phyloP scores from a whole-genome alignment of 2,888 invertebrate species.

The Epicampocera succincta region DNA sequence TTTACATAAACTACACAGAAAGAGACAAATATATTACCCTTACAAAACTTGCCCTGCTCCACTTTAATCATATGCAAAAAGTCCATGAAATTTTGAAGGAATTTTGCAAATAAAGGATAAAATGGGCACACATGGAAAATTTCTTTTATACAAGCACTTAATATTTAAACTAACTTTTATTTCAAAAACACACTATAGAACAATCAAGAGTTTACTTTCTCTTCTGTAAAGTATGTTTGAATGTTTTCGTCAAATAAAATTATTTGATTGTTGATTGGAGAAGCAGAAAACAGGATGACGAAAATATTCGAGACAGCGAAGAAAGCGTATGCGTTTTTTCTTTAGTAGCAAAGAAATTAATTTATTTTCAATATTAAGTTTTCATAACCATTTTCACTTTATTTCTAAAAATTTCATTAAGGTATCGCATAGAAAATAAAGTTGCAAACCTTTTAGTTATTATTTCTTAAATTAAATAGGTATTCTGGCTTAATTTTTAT shows the following conservation, averaged over 20 bases:
- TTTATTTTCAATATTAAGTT: not conserved
- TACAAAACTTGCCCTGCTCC: constrained; percentile 49
- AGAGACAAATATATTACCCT: constrained; percentile 44
- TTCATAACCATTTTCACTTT: not conserved
- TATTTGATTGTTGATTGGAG: constrained; percentile 23
- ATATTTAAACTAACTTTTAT: no score
- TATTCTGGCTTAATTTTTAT: constrained; percentile 41
- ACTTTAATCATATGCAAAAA: constrained; percentile 60
- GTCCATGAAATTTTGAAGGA: constrained; percentile 41
- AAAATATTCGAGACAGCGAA: constrained; percentile 58
- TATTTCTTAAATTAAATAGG: constrained; percentile 11
- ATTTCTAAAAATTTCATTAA: not conserved
- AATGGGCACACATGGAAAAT: not conserved
- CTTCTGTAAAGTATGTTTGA: not conserved
- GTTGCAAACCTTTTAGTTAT: constrained; percentile 30
- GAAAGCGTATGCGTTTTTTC: constrained; percentile 64
- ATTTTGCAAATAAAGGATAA: constrained; percentile 31
- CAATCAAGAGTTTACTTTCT: not conserved
- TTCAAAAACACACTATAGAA: not conserved
- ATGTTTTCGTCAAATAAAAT: constrained; percentile 9
- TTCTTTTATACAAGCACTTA: not conserved
- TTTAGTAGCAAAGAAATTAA: constrained; percentile 15
- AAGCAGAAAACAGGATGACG: constrained; percentile 17
- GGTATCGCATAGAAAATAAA: not conserved
- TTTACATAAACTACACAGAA: constrained; percentile 31